Conservation (phyloP, 2,113 vertebrate species). For the Mastomys natalensis region DNA sequence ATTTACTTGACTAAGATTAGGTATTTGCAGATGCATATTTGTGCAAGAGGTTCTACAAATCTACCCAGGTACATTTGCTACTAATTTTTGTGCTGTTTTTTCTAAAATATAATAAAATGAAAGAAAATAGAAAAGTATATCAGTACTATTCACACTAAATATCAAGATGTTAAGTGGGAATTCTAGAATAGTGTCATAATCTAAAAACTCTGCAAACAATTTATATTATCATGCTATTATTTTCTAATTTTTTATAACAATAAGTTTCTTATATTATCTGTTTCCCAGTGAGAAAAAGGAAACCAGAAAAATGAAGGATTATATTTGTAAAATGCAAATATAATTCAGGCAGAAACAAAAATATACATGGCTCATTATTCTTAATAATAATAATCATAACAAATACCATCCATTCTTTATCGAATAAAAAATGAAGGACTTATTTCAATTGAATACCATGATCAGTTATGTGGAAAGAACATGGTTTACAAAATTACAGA, state of each 20-base stretch:
- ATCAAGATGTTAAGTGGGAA: background rate
- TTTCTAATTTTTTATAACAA: background rate
- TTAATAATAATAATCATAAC: constrained; percentile 17
- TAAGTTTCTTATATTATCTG: background rate
- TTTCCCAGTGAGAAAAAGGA: background rate
- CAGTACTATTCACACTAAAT: background rate
- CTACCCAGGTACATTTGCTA: background rate
- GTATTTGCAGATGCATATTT: background rate
- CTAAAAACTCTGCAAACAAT: background rate
- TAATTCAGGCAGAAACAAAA: constrained; percentile 10
- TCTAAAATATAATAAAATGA: background rate
- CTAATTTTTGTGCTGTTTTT: background rate
- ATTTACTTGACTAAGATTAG: too few species aligned
- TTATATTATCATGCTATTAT: background rate
- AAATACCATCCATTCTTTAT: constrained; percentile 11
- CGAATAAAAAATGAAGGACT: background rate
- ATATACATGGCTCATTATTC: constrained; percentile 40
- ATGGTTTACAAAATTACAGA: constrained; percentile 8
- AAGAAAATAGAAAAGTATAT: background rate
- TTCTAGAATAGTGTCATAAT: background rate
- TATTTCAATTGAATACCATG: constrained; percentile 29
- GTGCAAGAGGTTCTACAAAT: background rate
- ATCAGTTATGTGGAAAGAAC: constrained; percentile 35
- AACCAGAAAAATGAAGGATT: background rate
- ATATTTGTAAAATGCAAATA: constrained; percentile 38